Conservation (phyloP, 2,888 invertebrate genomes). For the Heliconius ismenius region DNA sequence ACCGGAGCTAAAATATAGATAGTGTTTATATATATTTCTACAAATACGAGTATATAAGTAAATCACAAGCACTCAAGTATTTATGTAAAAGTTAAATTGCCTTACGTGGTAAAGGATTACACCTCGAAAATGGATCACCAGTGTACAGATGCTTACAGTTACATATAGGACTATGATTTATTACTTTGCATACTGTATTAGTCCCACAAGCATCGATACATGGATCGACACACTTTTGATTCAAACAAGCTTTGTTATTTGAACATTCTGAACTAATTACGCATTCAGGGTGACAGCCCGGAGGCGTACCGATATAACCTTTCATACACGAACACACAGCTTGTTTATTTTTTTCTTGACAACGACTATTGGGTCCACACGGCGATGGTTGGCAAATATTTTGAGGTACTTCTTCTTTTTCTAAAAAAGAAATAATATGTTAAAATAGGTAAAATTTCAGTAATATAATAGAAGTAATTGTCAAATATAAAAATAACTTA, state of each 20-base stretch:
- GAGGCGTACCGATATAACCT: conserved; percentile 87
- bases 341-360: conserved; percentile 86
- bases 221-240: conserved; percentile 89
- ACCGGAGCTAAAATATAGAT: conserved; percentile 63
- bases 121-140: conserved; percentile 86
- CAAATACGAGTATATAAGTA: background rate
- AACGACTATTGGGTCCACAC: conserved; percentile 89
- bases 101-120: conserved; percentile 80
- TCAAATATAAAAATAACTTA: conserved; percentile 64
- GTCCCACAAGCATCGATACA: conserved; percentile 86
- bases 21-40: background rate
- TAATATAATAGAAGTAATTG: conserved; percentile 1
- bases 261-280: conserved; percentile 88
- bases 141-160: conserved; percentile 84
- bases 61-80: background rate
- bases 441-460: background rate
- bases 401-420: conserved; percentile 55
- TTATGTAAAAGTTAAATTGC: conserved; percentile 37
- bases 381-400: conserved; percentile 87
- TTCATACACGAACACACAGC: conserved; percentile 89
- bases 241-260: conserved; percentile 86
- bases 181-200: conserved; percentile 87
- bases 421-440: conserved; percentile 50
- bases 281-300: conserved; percentile 90
- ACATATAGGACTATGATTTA: conserved; percentile 91